Evolutionary conservation across 1,140 invertebrate species (phyloP), one percentile per base, ranked within the genome.

Genomic region (Metaphire vulgaris): DNA sequence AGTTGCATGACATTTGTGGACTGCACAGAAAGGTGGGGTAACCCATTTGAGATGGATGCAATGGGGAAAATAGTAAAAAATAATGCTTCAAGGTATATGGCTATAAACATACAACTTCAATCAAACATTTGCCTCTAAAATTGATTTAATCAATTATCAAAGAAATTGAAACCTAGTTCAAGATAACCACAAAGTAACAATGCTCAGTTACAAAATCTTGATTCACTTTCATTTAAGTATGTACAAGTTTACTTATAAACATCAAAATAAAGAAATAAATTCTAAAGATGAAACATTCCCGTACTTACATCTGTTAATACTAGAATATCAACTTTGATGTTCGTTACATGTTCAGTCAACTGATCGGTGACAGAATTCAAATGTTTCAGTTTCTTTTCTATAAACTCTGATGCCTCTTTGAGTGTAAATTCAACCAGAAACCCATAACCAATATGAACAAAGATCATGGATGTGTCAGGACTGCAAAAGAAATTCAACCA

Each of bases 381-480:
- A 0, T 90, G 85, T 78, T 90, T 89, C 16, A 91, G 88, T 82
- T 92, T 89, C 69, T 91, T 89, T 80, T 91, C 88, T 72, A 92
- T 90, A 80, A 92, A 90, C 76, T 86, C 86, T 34, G 91, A 80
- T 0, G 92, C 92, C 86, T 94, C 92, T 34, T 89, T 86, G 41
- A 90, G 80, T 33, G 86, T 90, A 80, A 94, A 90, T 82, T 94
- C 92, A 31, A 94, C 83, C 82, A 89, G 93, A 79, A 91, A 88
- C 76, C 91, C 91, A 77, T 91, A 89, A 15, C 93, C 93, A 80
- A 93, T 87, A 81, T 91, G 89, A n/a, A 94, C 86, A 67, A 91
- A 84, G 71, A 94, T 90, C 32, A 84, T 89, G 0, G 90, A 90
- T 72, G 90, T 88, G 83, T 93, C 89, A 21, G 88, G 85, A 0